These are phyloP conservation scores for Calameuta filiformis DNA, from an alignment of 2,888 invertebrate genomes.

Conservation along the genomic window DNA sequence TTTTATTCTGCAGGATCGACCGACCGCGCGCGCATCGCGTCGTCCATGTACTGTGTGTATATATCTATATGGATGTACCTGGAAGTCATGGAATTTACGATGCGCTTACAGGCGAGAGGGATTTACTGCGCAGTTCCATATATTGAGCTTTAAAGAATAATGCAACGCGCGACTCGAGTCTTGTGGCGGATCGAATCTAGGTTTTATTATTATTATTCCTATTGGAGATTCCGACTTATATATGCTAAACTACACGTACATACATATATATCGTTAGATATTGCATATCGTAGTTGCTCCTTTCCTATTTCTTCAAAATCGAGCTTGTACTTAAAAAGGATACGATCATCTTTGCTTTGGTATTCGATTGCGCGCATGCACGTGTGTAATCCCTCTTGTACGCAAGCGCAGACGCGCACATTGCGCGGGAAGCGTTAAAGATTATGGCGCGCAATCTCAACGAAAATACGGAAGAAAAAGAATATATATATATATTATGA, in stretches of 20 bases:
- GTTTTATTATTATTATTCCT: neutral
- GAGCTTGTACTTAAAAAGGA: neutral
- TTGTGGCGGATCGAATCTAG: neutral
- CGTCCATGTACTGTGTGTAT: neutral
- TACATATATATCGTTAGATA: neutral
- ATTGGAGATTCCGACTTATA: neutral
- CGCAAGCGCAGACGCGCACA: neutral
- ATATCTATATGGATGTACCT: neutral
- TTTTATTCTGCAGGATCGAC: constrained; percentile 17
- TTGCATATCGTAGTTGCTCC: neutral
- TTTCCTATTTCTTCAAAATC: neutral
- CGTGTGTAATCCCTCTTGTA: neutral
- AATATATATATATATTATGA: neutral
- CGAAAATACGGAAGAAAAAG: neutral
- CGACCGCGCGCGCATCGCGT: neutral
- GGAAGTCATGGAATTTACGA: neutral
- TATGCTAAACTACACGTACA: neutral
- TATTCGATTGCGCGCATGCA: neutral
- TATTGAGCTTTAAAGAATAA: neutral
- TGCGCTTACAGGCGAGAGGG: neutral
- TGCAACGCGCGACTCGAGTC: neutral
- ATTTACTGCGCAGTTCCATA: neutral
- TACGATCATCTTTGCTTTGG: neutral
- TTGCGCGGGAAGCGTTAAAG: neutral
- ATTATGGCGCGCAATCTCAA: neutral